A percentile compares a stretch with the other conserved stretches of the same genome.
phyloP scores from a whole-genome alignment of 2,888 invertebrate genomes.

The Melolontha melolontha region DNA sequence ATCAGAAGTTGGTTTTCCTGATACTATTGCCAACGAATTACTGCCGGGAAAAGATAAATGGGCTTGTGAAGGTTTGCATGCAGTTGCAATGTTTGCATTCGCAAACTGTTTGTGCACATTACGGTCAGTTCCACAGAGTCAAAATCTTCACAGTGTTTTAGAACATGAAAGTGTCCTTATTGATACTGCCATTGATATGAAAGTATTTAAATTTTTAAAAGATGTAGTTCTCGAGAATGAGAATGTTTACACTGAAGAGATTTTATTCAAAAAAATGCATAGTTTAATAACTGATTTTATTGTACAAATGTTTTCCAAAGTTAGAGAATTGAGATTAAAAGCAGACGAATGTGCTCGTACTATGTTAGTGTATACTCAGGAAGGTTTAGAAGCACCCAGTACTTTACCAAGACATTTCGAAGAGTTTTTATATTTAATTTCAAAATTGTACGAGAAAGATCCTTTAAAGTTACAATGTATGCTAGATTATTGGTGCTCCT shows the following conservation, averaged over 20 bases:
- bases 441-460: conserved; percentile 82
- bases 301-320: conserved; percentile 91
- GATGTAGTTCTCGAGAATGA: conserved; percentile 79
- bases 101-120: conserved; percentile 76
- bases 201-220: conserved; percentile 84
- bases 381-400: conserved; percentile 82
- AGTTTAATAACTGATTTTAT: conserved; percentile 91
- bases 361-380: conserved; percentile 78
- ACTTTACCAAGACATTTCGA: conserved; percentile 85
- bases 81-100: conserved; percentile 77
- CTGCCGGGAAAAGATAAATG: conserved; percentile 65
- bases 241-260: conserved; percentile 80
- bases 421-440: conserved; percentile 82
- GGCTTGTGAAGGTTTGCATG: conserved; percentile 70
- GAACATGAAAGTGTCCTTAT: conserved; percentile 86
- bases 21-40: conserved; percentile 68
- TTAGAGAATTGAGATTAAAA: conserved; percentile 82
- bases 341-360: conserved; percentile 92
- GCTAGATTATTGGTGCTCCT: conserved; percentile 86
- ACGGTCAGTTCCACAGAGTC: conserved; percentile 69
- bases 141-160: conserved; percentile 69
- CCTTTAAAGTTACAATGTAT: conserved; percentile 76
- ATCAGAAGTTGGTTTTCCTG: conserved; percentile 71
- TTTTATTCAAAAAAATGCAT: conserved; percentile 86
- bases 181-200: conserved; percentile 82